A percentile compares a stretch with the other conserved stretches of the same genome.
These are phyloP conservation scores for Cataglyphis hispanica DNA, from an alignment of 1,140 invertebrate genomes.

Conservation along the genomic window DNA sequence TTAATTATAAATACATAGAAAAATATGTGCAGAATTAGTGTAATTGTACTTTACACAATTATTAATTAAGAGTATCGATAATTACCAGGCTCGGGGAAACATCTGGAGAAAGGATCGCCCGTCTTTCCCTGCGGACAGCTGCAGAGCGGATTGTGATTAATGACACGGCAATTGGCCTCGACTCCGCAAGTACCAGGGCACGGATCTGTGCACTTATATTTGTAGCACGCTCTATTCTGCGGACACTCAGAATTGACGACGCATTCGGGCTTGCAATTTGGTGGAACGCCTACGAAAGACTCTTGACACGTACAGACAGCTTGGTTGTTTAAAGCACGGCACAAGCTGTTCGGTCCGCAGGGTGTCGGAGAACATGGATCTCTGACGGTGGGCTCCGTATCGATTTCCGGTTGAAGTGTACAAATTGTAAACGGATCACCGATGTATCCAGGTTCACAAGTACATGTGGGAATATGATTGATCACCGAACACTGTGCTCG, in stretches of 20 bases:
- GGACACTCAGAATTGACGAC: constrained; percentile 93
- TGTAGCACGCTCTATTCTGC: constrained; percentile 92
- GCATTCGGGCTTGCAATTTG: constrained; percentile 93
- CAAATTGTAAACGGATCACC: constrained; percentile 88
- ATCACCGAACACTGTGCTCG: constrained; percentile 88
- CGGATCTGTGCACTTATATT: constrained; percentile 92
- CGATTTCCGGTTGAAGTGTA: constrained; percentile 78
- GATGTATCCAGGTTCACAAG: constrained; percentile 87
- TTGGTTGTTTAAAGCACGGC: constrained; percentile 85
- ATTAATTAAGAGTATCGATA: constrained; percentile 24
- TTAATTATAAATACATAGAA: not conserved
- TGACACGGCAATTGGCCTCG: constrained; percentile 91
- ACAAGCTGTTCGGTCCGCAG: constrained; percentile 88
- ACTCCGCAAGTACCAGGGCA: constrained; percentile 93
- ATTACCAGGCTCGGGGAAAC: constrained; percentile 81
- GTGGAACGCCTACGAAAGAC: constrained; percentile 87
- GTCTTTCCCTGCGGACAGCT: constrained; percentile 89
- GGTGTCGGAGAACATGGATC: constrained; percentile 87
- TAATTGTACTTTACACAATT: not conserved
- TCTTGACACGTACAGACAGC: constrained; percentile 88
- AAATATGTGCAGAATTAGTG: not conserved
- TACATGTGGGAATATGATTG: constrained; percentile 90
- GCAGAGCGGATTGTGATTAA: constrained; percentile 92
- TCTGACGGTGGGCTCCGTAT: constrained; percentile 70
- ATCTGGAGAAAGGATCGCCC: constrained; percentile 91